Base-by-base conservation (phyloP, 2,888 invertebrate genomes). In the Pseudococcus longispinus region DNA sequence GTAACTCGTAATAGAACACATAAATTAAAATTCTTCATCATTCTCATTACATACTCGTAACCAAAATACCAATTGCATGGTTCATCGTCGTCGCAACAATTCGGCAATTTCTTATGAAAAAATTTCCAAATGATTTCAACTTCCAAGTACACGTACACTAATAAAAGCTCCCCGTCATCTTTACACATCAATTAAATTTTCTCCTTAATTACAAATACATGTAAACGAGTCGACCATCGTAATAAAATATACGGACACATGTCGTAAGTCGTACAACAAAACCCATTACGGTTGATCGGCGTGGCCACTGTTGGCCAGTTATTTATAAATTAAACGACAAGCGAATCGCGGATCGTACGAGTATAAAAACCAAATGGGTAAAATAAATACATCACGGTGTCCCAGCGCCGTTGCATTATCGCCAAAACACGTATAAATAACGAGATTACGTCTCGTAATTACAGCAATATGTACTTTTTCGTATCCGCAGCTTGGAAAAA, bases 241-340 rank as follows among this genome's bases (percentile, higher is more conserved):
- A 23, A 70, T 70, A 70, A 70, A 70, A 29, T 70, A 70, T 70
- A 60, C 29, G 15, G 32, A 70, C 70, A 70, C 15, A 15, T 70
- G 70, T 70, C 23, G 20, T 60, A 60, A 60, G n/a, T 15, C 51
- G 51, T 51, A 51, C 18, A n/a, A n/a, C 51, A n/a, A 51, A 60
- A 60, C 20, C 60, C 60, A 60, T 60, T 60, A 60, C 20, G 23
- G 70, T 29, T 29, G 70, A 70, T 70, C 23, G 70, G 70, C 29
- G 18, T 29, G 70, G 60, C 8, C 51, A n/a, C 51, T 18, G 46
- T 46, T 46, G 51, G n/a, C 23, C 15, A 29, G 70, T 70, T 70
- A 70, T 70, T 70, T 70, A 70, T 70, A 70, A 70, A 70, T 20
- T 70, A 29, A 70, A 70, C 70, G 70, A 70, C 29, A 29, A 70